Percentiles rank a stretch among this genome's conserved stretches.
Conservation (phyloP, 2,888 invertebrate species). For the Dryocosmus kuriphilus region DNA sequence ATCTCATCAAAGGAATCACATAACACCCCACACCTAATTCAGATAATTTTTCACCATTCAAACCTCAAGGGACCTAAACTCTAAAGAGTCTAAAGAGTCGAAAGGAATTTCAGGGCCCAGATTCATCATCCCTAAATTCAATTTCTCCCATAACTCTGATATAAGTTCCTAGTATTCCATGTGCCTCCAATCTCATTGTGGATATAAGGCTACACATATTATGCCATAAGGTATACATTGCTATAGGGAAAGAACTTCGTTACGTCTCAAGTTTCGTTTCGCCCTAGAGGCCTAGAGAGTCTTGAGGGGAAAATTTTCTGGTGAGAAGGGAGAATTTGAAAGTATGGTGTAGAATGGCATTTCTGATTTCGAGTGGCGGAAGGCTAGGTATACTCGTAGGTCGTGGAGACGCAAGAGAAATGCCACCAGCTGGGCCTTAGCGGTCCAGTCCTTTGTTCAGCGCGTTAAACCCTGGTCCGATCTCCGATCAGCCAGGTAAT, state of each 20-base stretch:
- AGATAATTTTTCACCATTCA: neutral
- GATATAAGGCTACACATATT: neutral
- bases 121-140: neutral
- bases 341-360: conserved; percentile 33
- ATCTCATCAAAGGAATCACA: neutral
- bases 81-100: neutral
- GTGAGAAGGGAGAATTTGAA: neutral
- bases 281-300: neutral
- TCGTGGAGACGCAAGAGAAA: conserved; percentile 33
- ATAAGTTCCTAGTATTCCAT: conserved; percentile 1
- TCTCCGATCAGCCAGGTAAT: conserved; percentile 45
- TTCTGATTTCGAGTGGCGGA: conserved; percentile 45
- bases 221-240: neutral
- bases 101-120: neutral
- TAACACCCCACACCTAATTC: conserved; percentile 3
- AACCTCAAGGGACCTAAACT: neutral
- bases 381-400: neutral
- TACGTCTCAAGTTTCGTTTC: conserved; percentile 20
- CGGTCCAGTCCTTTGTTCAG: conserved; percentile 48
- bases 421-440: conserved; percentile 50
- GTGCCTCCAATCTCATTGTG: neutral
- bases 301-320: conserved; percentile 24
- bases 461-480: conserved; percentile 16
- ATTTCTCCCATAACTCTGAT: neutral
- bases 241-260: neutral